phyloP scores from a whole-genome alignment of 2,888 invertebrate genomes.

The Ptychoptera albimana region DNA sequence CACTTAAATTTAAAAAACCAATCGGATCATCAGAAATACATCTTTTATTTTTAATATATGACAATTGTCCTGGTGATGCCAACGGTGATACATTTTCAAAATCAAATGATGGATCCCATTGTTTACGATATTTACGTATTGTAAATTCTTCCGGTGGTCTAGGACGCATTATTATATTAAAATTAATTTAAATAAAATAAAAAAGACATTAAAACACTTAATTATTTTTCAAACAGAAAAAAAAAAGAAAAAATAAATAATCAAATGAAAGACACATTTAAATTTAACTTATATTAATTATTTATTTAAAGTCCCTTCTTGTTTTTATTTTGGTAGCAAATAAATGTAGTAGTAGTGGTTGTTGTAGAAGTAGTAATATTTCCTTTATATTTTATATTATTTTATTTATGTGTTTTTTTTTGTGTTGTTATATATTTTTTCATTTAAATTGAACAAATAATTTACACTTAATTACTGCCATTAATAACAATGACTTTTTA shows the following conservation, averaged over 20 bases:
- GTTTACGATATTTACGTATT: constrained; percentile 17
- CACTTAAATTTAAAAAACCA: constrained; percentile 16
- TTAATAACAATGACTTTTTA: neutral
- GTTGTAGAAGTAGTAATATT: too few species aligned
- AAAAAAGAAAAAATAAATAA: too few species aligned
- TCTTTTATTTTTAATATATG: constrained; percentile 9
- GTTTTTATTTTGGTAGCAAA: too few species aligned
- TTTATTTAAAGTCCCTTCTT: too few species aligned
- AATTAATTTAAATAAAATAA: too few species aligned
- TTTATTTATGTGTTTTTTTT: neutral
- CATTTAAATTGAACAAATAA: neutral
- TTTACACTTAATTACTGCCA: neutral
- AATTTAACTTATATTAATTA: too few species aligned
- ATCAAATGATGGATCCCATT: constrained; percentile 19
- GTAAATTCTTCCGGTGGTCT: constrained; percentile 17
- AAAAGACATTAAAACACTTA: too few species aligned
- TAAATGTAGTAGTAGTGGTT: too few species aligned
- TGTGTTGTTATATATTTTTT: neutral
- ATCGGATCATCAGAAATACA: constrained; percentile 18
- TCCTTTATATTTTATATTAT: neutral
- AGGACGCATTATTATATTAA: constrained; percentile 2
- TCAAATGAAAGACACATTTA: too few species aligned
- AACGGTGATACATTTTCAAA: constrained; percentile 18
- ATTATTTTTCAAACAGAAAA: too few species aligned
- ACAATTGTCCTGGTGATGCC: constrained; percentile 15